phyloP scores from a whole-genome alignment of 2,888 invertebrate genomes.

The Gymnoscelis rufifasciata region DNA sequence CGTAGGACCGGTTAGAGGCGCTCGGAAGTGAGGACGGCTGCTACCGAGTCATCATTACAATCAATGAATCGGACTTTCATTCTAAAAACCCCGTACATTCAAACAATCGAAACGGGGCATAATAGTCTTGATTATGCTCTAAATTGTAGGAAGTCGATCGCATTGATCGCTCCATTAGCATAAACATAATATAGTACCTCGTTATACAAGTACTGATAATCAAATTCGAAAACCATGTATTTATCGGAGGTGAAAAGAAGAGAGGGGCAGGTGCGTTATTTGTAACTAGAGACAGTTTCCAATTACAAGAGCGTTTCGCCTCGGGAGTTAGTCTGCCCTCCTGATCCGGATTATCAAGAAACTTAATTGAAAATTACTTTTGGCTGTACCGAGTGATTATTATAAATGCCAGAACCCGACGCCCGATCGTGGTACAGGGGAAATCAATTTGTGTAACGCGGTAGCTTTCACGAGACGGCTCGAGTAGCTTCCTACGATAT shows the following conservation, averaged over 20 bases:
- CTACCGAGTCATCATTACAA: slow-evolving; percentile 63
- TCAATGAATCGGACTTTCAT: slow-evolving; percentile 73
- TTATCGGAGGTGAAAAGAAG: slow-evolving; percentile 23
- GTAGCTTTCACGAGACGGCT: slow-evolving; percentile 44
- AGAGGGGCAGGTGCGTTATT: slow-evolving; percentile 50
- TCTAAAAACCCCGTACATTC: slow-evolving; percentile 48
- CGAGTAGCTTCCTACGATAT: slow-evolving; percentile 16
- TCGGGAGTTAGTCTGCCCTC: slow-evolving; percentile 46
- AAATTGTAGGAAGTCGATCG: slow-evolving; percentile 52
- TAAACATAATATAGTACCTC: slow-evolving; percentile 32
- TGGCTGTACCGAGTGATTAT: slow-evolving; percentile 57
- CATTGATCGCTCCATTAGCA: slow-evolving; percentile 49
- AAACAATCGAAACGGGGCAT: slow-evolving; percentile 48
- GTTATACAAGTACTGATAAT: slow-evolving; percentile 34
- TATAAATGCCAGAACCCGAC: slow-evolving; percentile 59
- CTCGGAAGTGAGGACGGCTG: slow-evolving; percentile 58
- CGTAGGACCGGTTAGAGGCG: slow-evolving; percentile 63
- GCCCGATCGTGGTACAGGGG: slow-evolving; percentile 40
- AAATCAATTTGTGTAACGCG: slow-evolving; percentile 52
- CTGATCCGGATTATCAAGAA: slow-evolving; percentile 73
- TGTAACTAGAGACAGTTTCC: slow-evolving; percentile 61
- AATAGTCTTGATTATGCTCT: slow-evolving; percentile 55
- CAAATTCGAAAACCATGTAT: slow-evolving; percentile 29
- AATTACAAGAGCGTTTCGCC: slow-evolving; percentile 61
- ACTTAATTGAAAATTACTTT: slow-evolving; percentile 74